Percentiles rank a stretch among this genome's conserved stretches.
Evolutionary conservation across 2,113 vertebrate genomes (phyloP).

Genomic region (Casuarius casuarius): DNA sequence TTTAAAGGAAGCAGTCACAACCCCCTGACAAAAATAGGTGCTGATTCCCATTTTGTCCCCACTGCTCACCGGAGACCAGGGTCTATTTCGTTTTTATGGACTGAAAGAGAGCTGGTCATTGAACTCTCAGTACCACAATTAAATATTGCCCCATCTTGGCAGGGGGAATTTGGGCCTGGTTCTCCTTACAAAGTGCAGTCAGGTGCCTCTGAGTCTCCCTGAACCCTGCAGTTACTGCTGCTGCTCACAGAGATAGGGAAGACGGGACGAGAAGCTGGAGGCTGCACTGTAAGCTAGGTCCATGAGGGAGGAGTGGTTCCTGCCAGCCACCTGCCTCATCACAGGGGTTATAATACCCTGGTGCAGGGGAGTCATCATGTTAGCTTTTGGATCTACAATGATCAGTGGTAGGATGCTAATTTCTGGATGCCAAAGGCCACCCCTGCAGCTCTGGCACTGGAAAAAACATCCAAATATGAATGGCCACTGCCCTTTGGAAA

Average conservation of each 20-base stretch:
- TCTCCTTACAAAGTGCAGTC: neutral
- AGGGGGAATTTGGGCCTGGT: too few relatives aligned
- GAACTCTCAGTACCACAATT: neutral
- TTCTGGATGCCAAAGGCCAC: neutral
- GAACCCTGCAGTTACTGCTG: neutral
- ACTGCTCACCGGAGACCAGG: neutral
- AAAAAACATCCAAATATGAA: neutral
- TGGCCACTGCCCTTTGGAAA: neutral
- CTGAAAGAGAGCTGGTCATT: neutral
- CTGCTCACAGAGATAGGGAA: neutral
- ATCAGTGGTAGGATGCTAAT: neutral
- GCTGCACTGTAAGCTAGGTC: fast-evolving
- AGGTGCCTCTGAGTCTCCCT: neutral
- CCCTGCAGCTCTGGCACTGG: neutral
- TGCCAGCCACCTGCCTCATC: neutral
- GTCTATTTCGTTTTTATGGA: neutral
- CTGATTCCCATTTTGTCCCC: neutral
- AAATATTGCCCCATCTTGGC: neutral
- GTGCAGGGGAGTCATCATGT: neutral
- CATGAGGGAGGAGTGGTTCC: fast-evolving
- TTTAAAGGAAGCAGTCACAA: neutral
- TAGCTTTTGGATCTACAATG: neutral
- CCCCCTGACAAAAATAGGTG: neutral
- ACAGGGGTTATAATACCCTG: fast-evolving
- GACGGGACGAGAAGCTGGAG: fast-evolving